phyloP scores from a whole-genome alignment of 2,113 vertebrate genomes.

The Aptenodytes forsteri region DNA sequence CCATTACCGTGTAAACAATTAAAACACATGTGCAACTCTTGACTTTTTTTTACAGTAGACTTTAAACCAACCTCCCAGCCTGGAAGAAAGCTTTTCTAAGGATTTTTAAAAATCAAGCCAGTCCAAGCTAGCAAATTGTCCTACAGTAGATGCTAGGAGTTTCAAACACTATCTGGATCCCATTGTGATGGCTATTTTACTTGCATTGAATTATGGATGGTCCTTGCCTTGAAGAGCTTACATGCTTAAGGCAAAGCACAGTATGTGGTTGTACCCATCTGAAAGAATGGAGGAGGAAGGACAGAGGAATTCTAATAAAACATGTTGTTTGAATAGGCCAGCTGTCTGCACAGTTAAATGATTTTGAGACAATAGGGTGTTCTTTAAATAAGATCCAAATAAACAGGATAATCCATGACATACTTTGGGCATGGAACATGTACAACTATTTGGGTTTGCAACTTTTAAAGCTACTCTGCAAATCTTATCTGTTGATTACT shows the following conservation, averaged over 20 bases:
- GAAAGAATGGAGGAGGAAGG: constrained; percentile 67
- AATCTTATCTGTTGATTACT: not conserved
- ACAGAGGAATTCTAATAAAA: constrained; percentile 72
- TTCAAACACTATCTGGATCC: constrained; percentile 28
- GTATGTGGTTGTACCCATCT: constrained; percentile 67
- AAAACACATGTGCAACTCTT: not conserved
- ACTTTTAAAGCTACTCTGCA: constrained; percentile 21
- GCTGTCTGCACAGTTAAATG: constrained; percentile 69
- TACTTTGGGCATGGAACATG: constrained; percentile 41
- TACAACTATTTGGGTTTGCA: constrained; percentile 32
- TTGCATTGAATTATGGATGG: constrained; percentile 62
- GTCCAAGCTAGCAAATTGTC: not conserved
- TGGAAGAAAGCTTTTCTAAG: not conserved
- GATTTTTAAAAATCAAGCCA: not conserved
- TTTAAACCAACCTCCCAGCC: not conserved
- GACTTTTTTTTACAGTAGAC: not conserved
- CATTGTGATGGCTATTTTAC: constrained; percentile 32
- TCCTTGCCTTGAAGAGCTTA: constrained; percentile 59
- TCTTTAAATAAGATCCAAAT: constrained; percentile 67
- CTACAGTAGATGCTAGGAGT: not conserved
- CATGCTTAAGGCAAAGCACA: constrained; percentile 66
- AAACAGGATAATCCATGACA: constrained; percentile 67
- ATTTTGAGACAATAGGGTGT: constrained; percentile 67
- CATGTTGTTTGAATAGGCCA: constrained; percentile 68
- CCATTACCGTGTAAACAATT: not conserved